phyloP scores from a whole-genome alignment of 1,140 invertebrate species.

The Zophobas morio region DNA sequence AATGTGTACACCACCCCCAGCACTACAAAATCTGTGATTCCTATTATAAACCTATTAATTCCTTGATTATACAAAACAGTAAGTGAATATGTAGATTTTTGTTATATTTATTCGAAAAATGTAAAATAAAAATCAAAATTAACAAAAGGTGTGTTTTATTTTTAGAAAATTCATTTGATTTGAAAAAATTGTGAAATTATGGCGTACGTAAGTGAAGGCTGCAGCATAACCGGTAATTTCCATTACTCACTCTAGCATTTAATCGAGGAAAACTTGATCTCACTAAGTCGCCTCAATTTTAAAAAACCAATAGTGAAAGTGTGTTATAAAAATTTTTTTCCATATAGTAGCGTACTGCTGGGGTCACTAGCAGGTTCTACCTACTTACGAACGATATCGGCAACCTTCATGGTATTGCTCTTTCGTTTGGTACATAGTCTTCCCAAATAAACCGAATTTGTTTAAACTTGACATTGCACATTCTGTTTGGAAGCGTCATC shows the following conservation, averaged over 20 bases:
- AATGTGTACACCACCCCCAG: neutral
- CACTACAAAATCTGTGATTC: neutral
- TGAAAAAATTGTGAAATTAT: no score
- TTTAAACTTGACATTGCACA: constrained; percentile 19
- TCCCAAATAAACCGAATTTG: constrained; percentile 8
- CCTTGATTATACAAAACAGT: neutral
- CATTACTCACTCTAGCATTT: neutral
- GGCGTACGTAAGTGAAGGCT: no score
- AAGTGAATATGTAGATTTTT: no score
- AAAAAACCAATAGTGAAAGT: constrained; percentile 15
- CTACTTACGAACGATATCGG: neutral
- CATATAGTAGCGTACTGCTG: neutral
- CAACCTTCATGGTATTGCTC: neutral
- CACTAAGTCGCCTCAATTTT: neutral
- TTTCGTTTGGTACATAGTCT: neutral
- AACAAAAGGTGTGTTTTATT: no score
- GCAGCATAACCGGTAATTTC: neutral
- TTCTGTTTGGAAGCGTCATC: no score
- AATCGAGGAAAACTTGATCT: neutral
- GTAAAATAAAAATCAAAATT: no score
- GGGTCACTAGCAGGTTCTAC: neutral
- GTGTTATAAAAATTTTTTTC: constrained; percentile 6
- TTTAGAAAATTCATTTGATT: no score
- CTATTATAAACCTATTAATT: neutral
- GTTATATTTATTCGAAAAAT: no score